Conservation (phyloP, 1,140 invertebrate species). For the Microvelia longipes region DNA sequence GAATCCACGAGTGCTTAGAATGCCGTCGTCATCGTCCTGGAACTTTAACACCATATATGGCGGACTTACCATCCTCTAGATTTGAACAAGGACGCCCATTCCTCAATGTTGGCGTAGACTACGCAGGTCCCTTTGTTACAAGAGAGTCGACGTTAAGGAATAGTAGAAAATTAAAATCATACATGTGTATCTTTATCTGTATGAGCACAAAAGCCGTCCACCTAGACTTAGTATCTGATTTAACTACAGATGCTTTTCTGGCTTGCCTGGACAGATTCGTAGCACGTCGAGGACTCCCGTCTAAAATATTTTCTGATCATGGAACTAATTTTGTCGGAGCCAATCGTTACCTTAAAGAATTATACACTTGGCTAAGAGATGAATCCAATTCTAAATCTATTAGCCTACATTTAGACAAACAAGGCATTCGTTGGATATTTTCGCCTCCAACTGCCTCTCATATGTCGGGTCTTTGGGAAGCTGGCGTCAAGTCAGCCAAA, state of each 20-base stretch:
- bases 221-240: slow-evolving; percentile 20
- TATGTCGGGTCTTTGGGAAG: slow-evolving; percentile 29
- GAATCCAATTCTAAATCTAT: neutral
- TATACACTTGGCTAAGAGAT: neutral
- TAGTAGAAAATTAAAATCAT: slow-evolving; percentile 20
- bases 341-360: slow-evolving; percentile 4
- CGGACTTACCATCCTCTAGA: slow-evolving; percentile 17
- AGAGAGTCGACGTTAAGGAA: slow-evolving; percentile 13
- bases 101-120: slow-evolving; percentile 18
- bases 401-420: neutral
- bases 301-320: slow-evolving; percentile 22
- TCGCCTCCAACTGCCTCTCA: slow-evolving; percentile 25
- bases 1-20: slow-evolving; percentile 22
- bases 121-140: slow-evolving; percentile 19
- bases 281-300: neutral
- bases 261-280: slow-evolving; percentile 22
- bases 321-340: slow-evolving; percentile 23
- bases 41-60: slow-evolving; percentile 19
- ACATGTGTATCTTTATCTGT: slow-evolving; percentile 23
- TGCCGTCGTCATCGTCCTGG: slow-evolving; percentile 15
- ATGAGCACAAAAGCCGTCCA: slow-evolving; percentile 22
- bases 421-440: slow-evolving; percentile 13
- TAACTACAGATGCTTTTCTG: slow-evolving; percentile 20
- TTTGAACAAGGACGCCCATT: slow-evolving; percentile 13
- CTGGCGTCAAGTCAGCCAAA: slow-evolving; percentile 25